These are phyloP conservation scores for Orientallactaga bullata DNA, from an alignment of 2,113 vertebrate species.

Conservation along the genomic window DNA sequence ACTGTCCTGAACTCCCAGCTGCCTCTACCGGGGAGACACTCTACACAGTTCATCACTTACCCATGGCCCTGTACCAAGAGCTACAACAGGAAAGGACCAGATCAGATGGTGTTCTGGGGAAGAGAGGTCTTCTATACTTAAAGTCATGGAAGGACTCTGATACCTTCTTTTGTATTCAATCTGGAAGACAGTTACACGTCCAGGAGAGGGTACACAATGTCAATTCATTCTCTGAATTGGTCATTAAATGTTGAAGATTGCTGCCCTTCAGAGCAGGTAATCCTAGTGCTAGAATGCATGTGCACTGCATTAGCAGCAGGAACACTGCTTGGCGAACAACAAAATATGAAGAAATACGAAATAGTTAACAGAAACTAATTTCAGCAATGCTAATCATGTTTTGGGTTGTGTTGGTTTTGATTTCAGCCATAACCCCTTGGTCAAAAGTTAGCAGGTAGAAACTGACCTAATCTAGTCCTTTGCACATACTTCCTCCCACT, in stretches of 20 bases:
- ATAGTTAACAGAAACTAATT: neutral
- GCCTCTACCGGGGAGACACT: neutral
- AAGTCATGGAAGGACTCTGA: neutral
- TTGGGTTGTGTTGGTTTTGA: neutral
- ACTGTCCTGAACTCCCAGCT: neutral
- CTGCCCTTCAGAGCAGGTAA: neutral
- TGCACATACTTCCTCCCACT: neutral
- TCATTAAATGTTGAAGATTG: neutral
- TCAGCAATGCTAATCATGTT: neutral
- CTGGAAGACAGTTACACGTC: neutral
- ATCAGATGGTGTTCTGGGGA: neutral
- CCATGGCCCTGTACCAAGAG: neutral
- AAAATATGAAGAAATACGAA: neutral
- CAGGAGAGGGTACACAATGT: neutral
- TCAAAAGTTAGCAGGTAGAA: neutral
- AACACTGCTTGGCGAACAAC: neutral
- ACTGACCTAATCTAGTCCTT: neutral
- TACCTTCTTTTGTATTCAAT: neutral
- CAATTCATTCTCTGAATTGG: neutral
- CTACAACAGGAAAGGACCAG: neutral
- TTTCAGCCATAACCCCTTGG: neutral
- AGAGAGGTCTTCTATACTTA: constrained; percentile 11
- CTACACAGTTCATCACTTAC: neutral
- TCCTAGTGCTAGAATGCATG: neutral
- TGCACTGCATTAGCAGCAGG: neutral